Evolutionary conservation across 2,888 invertebrate species (phyloP), one percentile per base, ranked within the genome.

Genomic region (Perdita meconis): DNA sequence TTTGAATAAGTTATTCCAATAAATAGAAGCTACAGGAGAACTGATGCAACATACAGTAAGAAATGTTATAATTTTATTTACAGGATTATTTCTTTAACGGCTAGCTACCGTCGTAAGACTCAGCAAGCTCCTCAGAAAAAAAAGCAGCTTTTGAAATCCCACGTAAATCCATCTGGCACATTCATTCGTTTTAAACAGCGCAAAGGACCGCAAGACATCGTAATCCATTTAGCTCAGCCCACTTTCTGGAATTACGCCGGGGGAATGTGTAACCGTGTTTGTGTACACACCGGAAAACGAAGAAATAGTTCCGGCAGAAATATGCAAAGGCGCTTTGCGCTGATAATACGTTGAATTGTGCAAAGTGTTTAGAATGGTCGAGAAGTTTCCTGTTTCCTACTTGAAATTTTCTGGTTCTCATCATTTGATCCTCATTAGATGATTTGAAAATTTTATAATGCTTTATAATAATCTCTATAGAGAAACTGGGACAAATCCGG

Each of bases 131-230:
- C 55, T 67, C 44, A 44, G 55, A 56, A 69, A 65, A 44, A 61
- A 38, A 64, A 47, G 74, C 34, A n/a, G n/a, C 69, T 82, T 78
- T 82, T 67, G 79, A 82, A 75, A 53, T 69, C 30, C 61, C 72
- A 72, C 82, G 78, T 82, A 82, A 82, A 82, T 82, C 75, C 50
- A 79, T 78, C 75, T 66, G 82, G 66, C 82, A 69, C 79, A 66
- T 82, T 82, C 82, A 82, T 82, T 79, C 82, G 67, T 82, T 82
- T 78, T 82, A 79, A 82, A 79, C 68, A 72, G 69, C 64, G 82
- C 70, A 60, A 69, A 76, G 66, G 81, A 71, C 70, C 74, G 68
- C 81, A 74, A 82, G 82, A 74, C 81, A 66, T 78, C 69, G 75
- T 83, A 82, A 82, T 82, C 79, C 82, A 82, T 82, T 82, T 82